These are phyloP conservation scores for Trissoscelio sp. DNA, from an alignment of 2,888 invertebrate genomes.

Conservation along the genomic window DNA sequence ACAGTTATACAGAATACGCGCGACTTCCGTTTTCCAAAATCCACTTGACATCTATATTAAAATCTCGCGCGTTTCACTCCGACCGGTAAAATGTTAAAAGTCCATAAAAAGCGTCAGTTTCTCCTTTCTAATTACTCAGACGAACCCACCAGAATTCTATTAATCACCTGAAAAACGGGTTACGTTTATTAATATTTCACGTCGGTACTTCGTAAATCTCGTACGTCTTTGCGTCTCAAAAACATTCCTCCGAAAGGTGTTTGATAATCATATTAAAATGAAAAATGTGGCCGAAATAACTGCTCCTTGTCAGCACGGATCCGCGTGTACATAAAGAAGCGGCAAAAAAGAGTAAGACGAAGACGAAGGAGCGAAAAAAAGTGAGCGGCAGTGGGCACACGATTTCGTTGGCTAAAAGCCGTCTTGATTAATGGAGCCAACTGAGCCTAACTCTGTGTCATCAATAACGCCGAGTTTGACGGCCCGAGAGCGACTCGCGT, in stretches of 20 bases:
- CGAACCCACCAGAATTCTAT: slow-evolving; percentile 35
- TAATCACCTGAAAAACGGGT: slow-evolving; percentile 56
- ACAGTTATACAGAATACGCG: background rate
- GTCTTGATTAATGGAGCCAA: slow-evolving; percentile 68
- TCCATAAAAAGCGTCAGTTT: slow-evolving; percentile 27
- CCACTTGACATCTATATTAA: slow-evolving; percentile 32
- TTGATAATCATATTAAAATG: slow-evolving; percentile 65
- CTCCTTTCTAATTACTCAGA: slow-evolving; percentile 49
- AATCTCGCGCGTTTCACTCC: background rate
- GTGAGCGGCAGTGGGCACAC: slow-evolving; percentile 62
- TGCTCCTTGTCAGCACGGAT: slow-evolving; percentile 62
- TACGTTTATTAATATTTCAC: slow-evolving; percentile 56
- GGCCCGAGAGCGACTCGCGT: slow-evolving; percentile 67
- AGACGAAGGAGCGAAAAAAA: slow-evolving; percentile 18
- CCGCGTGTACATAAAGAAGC: slow-evolving; percentile 42
- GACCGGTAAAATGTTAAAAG: slow-evolving; percentile 21
- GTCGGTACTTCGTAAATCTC: slow-evolving; percentile 53
- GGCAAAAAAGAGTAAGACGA: slow-evolving; percentile 5
- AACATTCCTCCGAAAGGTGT: slow-evolving; percentile 59
- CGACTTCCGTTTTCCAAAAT: slow-evolving; percentile 1
- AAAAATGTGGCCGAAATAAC: slow-evolving; percentile 62
- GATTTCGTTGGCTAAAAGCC: slow-evolving; percentile 65
- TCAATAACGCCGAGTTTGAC: slow-evolving; percentile 68
- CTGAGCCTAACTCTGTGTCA: slow-evolving; percentile 66
- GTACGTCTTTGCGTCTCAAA: slow-evolving; percentile 25